Evolutionary conservation across 2,113 vertebrate genomes (phyloP).

Genomic region (Podilymbus podiceps): DNA sequence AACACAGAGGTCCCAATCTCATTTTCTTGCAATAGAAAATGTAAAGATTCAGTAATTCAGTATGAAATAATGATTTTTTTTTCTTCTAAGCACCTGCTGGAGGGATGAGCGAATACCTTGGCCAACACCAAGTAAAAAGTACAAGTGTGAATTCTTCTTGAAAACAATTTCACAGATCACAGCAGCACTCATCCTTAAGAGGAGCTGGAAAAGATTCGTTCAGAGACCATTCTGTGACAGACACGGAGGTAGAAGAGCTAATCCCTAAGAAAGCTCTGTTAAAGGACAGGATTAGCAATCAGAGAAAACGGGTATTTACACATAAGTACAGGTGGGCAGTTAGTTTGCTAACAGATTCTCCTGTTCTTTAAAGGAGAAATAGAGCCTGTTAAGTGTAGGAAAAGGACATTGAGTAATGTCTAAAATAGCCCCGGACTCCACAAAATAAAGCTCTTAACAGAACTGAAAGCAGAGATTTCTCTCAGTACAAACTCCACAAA

Average conservation of each 20-base stretch:
- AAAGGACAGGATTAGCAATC: neutral
- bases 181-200: neutral
- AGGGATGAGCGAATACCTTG: neutral
- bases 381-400: neutral
- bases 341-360: neutral
- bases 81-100: neutral
- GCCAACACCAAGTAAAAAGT: neutral
- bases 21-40: neutral
- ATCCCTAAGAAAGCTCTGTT: neutral
- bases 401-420: neutral
- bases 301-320: neutral
- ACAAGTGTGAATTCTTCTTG: neutral
- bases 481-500: neutral
- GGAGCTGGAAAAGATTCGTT: neutral
- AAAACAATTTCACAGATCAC: accelerated
- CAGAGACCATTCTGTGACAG: neutral
- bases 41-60: neutral
- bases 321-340: neutral
- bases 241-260: neutral
- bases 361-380: neutral
- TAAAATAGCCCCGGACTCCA: neutral
- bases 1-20: neutral
- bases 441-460: neutral
- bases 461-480: neutral
- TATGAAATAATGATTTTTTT: neutral